Evolutionary conservation across 2,888 invertebrate genomes (phyloP).

Genomic region (Labia minor): DNA sequence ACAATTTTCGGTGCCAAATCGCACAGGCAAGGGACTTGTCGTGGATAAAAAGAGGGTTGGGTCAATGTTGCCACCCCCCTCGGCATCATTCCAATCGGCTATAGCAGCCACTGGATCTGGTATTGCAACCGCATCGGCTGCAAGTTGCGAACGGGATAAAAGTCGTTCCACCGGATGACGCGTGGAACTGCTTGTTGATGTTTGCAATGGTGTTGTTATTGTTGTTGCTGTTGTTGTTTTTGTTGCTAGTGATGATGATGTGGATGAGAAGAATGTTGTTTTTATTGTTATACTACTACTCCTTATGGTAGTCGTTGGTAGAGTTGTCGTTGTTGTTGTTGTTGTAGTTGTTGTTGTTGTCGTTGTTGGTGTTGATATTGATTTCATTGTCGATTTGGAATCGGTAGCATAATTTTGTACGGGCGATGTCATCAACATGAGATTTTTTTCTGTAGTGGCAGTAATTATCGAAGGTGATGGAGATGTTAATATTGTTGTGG

Average conservation of each 20-base stretch:
- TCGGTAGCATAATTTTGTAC: background rate
- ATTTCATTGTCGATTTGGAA: background rate
- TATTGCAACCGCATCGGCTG: background rate
- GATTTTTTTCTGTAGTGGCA: background rate
- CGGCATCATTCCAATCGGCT: background rate
- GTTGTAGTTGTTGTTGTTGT: too few relatives aligned
- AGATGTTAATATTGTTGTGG: background rate
- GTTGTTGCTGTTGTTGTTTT: background rate
- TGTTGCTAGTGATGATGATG: background rate
- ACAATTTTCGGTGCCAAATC: conserved; percentile 70
- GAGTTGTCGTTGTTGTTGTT: too few relatives aligned
- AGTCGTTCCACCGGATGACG: background rate
- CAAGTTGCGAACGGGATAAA: background rate
- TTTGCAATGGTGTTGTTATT: background rate
- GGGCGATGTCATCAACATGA: background rate
- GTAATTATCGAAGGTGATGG: background rate
- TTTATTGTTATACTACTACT: too few relatives aligned
- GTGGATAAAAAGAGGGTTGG: background rate
- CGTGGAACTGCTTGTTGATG: background rate
- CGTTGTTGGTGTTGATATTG: too few relatives aligned
- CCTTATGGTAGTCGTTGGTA: too few relatives aligned
- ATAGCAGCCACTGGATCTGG: background rate
- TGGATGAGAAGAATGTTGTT: too few relatives aligned
- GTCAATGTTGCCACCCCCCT: conserved; percentile 3
- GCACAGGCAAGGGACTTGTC: conserved; percentile 24